A percentile compares a stretch with the other conserved stretches of the same genome.
Conservation (phyloP, 2,797 vertebrate species). For the Paramormyrops hopkinsi region DNA sequence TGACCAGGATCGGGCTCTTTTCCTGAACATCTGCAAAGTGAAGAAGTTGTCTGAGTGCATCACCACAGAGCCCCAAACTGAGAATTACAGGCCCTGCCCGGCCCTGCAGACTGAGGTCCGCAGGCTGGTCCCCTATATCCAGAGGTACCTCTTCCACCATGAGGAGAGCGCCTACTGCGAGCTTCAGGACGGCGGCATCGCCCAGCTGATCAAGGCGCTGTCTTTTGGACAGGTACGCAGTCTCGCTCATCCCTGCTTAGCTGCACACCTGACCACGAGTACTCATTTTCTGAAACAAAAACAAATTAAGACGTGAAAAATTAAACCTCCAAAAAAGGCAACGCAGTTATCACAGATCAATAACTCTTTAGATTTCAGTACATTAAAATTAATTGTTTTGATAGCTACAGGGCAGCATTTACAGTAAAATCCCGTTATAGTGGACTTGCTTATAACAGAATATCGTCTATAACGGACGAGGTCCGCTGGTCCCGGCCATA, state of each 20-base stretch:
- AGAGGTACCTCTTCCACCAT: slow-evolving; percentile 62
- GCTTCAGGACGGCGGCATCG: slow-evolving; percentile 49
- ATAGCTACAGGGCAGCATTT: not conserved
- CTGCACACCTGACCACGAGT: not conserved
- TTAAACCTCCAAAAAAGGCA: not conserved
- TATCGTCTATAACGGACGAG: no score
- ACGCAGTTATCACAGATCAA: not conserved
- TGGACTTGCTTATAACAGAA: no score
- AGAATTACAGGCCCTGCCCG: slow-evolving; percentile 55
- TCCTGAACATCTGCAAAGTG: slow-evolving; percentile 64
- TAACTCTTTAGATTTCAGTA: not conserved
- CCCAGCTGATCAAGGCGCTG: slow-evolving; percentile 49
- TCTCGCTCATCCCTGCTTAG: not conserved
- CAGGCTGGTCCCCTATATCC: slow-evolving; percentile 59
- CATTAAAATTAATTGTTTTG: not conserved
- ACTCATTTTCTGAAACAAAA: not conserved
- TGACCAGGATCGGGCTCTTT: slow-evolving; percentile 52
- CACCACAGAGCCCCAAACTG: slow-evolving; percentile 50
- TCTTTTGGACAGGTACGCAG: slow-evolving; percentile 55
- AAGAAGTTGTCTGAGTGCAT: slow-evolving; percentile 54
- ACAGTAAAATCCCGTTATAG: not conserved
- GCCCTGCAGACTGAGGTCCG: slow-evolving; percentile 57
- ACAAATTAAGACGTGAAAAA: not conserved
- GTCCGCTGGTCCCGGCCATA: no score
- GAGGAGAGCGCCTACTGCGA: slow-evolving; percentile 53